Evolutionary conservation across 2,113 vertebrate genomes (phyloP).

Genomic region (Atractosteus spatula): DNA sequence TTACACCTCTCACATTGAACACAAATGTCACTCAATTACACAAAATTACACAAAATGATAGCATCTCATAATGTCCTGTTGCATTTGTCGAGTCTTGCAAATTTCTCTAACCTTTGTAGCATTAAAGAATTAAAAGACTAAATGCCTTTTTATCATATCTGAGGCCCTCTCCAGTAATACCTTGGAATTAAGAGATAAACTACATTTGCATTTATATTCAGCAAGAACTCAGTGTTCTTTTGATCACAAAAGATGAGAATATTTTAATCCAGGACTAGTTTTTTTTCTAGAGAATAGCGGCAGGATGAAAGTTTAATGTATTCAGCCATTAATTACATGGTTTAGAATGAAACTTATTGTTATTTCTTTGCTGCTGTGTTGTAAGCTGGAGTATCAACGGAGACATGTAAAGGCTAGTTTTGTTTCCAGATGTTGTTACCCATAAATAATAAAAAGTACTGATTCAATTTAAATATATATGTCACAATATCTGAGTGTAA

Average conservation of each 20-base stretch:
- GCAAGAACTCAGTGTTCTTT: slow-evolving; percentile 28
- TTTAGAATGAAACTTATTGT: neutral
- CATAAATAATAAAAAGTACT: neutral
- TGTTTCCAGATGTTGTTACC: neutral
- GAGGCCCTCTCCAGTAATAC: slow-evolving; percentile 20
- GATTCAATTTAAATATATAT: neutral
- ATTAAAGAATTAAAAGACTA: slow-evolving; percentile 7
- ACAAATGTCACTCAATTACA: slow-evolving; percentile 23
- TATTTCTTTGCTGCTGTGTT: neutral
- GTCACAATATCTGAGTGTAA: no score
- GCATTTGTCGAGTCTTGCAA: slow-evolving; percentile 12
- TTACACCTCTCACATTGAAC: slow-evolving; percentile 9
- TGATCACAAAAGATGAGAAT: slow-evolving; percentile 35
- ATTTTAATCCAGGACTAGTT: slow-evolving; percentile 30
- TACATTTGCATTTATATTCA: slow-evolving; percentile 40
- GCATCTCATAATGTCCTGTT: slow-evolving; percentile 7
- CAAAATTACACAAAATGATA: slow-evolving; percentile 21
- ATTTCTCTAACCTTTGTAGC: slow-evolving; percentile 5
- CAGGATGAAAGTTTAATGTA: slow-evolving; percentile 28
- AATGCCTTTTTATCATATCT: slow-evolving; percentile 19
- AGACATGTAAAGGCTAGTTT: neutral
- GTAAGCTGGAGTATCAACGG: neutral
- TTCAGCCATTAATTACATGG: slow-evolving; percentile 8
- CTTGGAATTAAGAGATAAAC: slow-evolving; percentile 25
- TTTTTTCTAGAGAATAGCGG: slow-evolving; percentile 13